Base-by-base conservation (phyloP, 2,888 invertebrate species). In the Cheilosia variabilis region DNA sequence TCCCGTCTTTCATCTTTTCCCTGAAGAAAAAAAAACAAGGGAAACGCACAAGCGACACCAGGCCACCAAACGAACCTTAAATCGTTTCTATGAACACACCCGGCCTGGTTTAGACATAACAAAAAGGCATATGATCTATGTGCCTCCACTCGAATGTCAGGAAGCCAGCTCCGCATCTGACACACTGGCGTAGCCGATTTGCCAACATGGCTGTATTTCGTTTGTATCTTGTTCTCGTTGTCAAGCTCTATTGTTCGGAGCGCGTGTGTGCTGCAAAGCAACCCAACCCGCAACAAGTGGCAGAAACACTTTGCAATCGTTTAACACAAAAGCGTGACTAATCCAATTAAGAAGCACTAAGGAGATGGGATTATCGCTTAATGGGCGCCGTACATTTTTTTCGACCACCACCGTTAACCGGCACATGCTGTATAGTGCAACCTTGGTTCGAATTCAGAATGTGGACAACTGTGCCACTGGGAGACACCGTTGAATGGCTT, bases 261-360 rank as follows among this genome's bases (percentile, higher is more conserved):
- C 17, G 66, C 71, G 53, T 65, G 31, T 60, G 15, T 50, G 13
- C 13, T 13, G 10, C 13, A 13, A 13, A 37, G 62, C 57, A 75
- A 55, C 63, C 43, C 27, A 63, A 53, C 27, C 60, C 17, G 69
- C 84, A 84, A 84, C 84, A 84, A 80, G 84, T 84, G 75, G 69
- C 57, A 31, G 34, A 55, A 78, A 69, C 79, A 79, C 50, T 83
- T 73, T 31, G 45, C 45, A 80, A 71, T 71, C 75, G 53, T 68
- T 79, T 75, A 75, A 71, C 69, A 19, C 50, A 65, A 75, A 80
- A 80, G 69, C 80, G 69, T 71, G 84, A 57, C 65, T 84, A 84
- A 84, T 84, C 84, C 84, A 79, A 84, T 84, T 84, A 84, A 80
- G 80, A 52, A 47, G 34, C 79, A 79, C 79, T 84, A 79, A 84